Evolutionary conservation across 1,140 invertebrate genomes (phyloP).

Genomic region (Drosophila asahinai): DNA sequence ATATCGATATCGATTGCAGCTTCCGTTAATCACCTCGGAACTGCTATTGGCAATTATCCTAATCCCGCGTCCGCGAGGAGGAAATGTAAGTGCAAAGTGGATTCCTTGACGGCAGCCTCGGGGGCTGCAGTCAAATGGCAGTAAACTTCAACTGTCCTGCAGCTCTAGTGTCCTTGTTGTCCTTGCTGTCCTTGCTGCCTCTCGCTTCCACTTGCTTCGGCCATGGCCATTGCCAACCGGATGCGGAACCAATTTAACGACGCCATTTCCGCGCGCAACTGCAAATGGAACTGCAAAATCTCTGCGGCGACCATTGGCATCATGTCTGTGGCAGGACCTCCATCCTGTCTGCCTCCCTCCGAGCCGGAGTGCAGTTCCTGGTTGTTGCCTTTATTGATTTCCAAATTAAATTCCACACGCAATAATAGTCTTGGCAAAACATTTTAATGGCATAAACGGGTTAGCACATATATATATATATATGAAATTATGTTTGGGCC

Average conservation of each 20-base stretch:
- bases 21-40: slow-evolving; percentile 41
- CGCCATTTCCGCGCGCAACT: slow-evolving; percentile 50
- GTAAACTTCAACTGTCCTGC: slow-evolving; percentile 25
- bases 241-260: slow-evolving; percentile 65
- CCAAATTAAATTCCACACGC: slow-evolving; percentile 12
- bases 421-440: slow-evolving; percentile 2
- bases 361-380: not conserved
- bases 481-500: not conserved
- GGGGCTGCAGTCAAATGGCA: slow-evolving; percentile 44
- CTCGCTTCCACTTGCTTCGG: slow-evolving; percentile 1
- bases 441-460: slow-evolving; percentile 18
- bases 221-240: slow-evolving; percentile 33
- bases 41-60: slow-evolving; percentile 29
- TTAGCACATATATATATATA: slow-evolving; percentile 20
- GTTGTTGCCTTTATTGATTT: slow-evolving; percentile 25
- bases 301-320: slow-evolving; percentile 53
- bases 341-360: slow-evolving; percentile 5
- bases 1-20: slow-evolving; percentile 23
- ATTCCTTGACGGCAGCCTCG: slow-evolving; percentile 24
- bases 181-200: slow-evolving; percentile 4
- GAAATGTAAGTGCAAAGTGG: slow-evolving; percentile 43
- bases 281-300: slow-evolving; percentile 47
- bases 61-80: slow-evolving; percentile 15
- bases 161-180: slow-evolving; percentile 4
- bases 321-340: slow-evolving; percentile 31